These are phyloP conservation scores for Spizaetus ornatus DNA, from an alignment of 2,113 vertebrate species.

Conservation along the genomic window DNA sequence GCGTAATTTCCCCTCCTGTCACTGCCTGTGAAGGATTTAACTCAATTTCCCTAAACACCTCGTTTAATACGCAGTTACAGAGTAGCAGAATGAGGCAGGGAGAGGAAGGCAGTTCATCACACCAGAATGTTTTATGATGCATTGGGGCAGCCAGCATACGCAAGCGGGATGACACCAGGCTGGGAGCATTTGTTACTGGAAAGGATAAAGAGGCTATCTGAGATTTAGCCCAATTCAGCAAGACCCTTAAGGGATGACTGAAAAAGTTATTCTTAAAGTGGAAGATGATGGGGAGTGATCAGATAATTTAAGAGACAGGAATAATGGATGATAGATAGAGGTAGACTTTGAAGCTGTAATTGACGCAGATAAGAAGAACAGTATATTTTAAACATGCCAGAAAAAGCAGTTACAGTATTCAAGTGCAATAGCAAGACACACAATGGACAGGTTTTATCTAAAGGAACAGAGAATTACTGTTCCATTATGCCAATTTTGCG, in stretches of 20 bases:
- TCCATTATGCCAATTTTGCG: slow-evolving; percentile 43
- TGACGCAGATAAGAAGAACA: background rate
- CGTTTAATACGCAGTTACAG: background rate
- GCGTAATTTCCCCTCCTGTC: background rate
- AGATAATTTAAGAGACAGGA: background rate
- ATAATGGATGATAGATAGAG: background rate
- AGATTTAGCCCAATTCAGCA: background rate
- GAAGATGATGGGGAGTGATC: background rate
- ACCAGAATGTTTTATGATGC: background rate
- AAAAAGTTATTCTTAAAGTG: background rate
- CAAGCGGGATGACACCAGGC: background rate
- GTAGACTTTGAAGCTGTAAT: slow-evolving; percentile 31
- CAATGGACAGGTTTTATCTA: slow-evolving; percentile 40
- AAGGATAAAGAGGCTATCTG: background rate
- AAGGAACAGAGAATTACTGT: slow-evolving; percentile 31
- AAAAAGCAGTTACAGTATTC: slow-evolving; percentile 9
- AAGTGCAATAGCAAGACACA: background rate
- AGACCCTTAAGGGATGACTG: background rate
- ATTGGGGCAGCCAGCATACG: background rate
- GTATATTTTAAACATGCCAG: slow-evolving; percentile 12
- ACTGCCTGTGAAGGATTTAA: background rate
- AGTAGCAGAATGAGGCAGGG: background rate
- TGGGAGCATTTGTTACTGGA: background rate
- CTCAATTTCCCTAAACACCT: background rate
- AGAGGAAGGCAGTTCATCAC: background rate